Percentiles rank a stretch among this genome's conserved stretches.
phyloP scores from a whole-genome alignment of 2,113 vertebrate genomes.

The Brienomyrus longianalis region DNA sequence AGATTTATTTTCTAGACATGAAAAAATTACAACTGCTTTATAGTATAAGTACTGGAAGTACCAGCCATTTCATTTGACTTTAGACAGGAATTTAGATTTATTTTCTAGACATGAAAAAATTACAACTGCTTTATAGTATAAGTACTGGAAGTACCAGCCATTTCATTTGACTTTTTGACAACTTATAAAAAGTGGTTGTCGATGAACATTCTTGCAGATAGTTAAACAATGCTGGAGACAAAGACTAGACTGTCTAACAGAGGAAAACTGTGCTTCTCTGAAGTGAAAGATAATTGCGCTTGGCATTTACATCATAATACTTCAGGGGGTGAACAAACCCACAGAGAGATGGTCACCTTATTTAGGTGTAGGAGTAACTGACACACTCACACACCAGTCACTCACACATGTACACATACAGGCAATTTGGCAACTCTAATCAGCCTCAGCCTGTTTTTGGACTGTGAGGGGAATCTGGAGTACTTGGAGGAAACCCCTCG shows the following conservation, averaged over 20 bases:
- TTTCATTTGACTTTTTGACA: neutral
- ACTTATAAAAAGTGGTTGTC: neutral
- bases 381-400: neutral
- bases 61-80: neutral
- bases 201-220: neutral
- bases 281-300: neutral
- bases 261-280: neutral
- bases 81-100: neutral
- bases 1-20: neutral
- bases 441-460: neutral
- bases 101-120: neutral
- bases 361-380: neutral
- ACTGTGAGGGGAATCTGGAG: neutral
- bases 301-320: neutral
- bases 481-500: neutral
- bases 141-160: neutral
- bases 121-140: neutral
- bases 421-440: neutral
- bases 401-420: neutral
- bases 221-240: neutral
- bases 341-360: neutral
- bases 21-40: neutral
- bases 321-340: neutral
- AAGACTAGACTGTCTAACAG: neutral
- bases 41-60: neutral